Conservation (phyloP, 2,888 invertebrate species). For the Agrochola macilenta region DNA sequence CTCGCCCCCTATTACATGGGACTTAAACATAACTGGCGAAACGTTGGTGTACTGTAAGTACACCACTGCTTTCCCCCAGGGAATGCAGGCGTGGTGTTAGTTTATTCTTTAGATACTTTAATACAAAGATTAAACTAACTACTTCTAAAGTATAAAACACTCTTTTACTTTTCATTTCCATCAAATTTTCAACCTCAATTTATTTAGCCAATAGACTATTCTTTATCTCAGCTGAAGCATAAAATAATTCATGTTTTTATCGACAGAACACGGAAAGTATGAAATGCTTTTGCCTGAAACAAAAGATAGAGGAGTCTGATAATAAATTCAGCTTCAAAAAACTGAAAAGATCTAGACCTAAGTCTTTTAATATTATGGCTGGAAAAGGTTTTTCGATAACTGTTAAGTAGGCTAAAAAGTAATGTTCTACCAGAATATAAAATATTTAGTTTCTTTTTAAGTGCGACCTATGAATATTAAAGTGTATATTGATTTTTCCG, state of each 20-base stretch:
- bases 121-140: neutral
- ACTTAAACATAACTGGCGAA: neutral
- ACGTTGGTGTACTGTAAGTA: no score
- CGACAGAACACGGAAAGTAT: constrained; percentile 37
- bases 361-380: neutral
- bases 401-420: neutral
- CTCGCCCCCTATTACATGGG: neutral
- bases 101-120: neutral
- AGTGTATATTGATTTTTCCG: neutral
- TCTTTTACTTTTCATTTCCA: neutral
- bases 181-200: neutral
- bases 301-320: constrained; percentile 54
- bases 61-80: no score
- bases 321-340: constrained; percentile 56
- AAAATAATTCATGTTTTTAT: constrained; percentile 58
- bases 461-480: no score
- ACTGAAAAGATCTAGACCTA: constrained; percentile 2
- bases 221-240: constrained; percentile 48
- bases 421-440: neutral
- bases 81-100: neutral
- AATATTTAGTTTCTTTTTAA: neutral
- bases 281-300: constrained; percentile 39
- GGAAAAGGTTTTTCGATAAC: neutral
- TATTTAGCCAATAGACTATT: constrained; percentile 29
- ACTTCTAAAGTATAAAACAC: neutral